Conservation (phyloP, 35 echinoderm and acorn worm species). For the Lytechinus pictus region DNA sequence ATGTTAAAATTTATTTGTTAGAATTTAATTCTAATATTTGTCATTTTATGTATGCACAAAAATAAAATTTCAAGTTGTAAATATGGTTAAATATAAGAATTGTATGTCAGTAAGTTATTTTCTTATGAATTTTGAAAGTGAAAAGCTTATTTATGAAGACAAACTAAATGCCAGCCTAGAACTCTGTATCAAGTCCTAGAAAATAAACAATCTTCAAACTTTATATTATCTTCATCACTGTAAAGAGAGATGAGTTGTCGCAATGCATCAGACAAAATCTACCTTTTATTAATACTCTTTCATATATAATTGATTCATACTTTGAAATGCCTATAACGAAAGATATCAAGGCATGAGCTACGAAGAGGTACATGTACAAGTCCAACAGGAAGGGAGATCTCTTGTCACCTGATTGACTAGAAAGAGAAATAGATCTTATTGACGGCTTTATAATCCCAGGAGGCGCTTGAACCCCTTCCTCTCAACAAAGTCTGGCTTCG, state of each 20-base stretch:
- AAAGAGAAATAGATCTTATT: slow-evolving; percentile 50
- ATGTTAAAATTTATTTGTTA: no score
- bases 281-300: background rate
- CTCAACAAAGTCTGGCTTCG: slow-evolving; percentile 26
- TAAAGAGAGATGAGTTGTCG: background rate
- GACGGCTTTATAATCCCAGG: slow-evolving; percentile 43
- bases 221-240: no score
- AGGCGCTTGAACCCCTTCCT: slow-evolving; percentile 13
- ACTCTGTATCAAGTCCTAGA: no score
- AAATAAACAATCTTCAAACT: no score
- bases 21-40: no score
- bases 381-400: background rate
- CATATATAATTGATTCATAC: background rate
- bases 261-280: background rate
- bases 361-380: background rate
- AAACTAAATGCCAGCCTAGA: no score
- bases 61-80: no score
- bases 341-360: background rate
- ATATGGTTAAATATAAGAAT: no score
- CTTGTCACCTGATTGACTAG: background rate
- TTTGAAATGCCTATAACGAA: background rate
- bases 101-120: no score
- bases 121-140: no score
- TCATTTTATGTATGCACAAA: no score
- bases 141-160: no score